These are phyloP conservation scores for Cataglyphis rosenhaueri DNA, from an alignment of 2,888 invertebrate species.

Conservation along the genomic window DNA sequence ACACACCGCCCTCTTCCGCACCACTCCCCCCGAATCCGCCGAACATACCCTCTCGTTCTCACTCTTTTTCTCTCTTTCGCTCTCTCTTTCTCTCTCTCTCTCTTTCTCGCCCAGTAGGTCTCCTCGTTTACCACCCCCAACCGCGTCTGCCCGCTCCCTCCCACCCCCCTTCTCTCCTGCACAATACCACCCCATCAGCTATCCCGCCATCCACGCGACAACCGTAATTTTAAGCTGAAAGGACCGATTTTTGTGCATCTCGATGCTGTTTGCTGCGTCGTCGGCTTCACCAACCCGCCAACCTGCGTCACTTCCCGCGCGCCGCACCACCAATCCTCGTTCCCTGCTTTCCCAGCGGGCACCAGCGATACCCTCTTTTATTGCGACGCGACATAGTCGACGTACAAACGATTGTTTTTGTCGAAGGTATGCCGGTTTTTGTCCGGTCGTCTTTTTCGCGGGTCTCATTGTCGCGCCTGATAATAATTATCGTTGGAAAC, in stretches of 20 bases:
- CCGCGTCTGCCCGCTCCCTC: constrained; percentile 56
- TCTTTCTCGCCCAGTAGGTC: constrained; percentile 55
- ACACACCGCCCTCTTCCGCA: constrained; percentile 74
- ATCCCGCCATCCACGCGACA: constrained; percentile 76
- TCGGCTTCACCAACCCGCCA: constrained; percentile 69
- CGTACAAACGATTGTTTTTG: constrained; percentile 72
- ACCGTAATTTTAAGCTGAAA: constrained; percentile 83
- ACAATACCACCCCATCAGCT: constrained; percentile 76
- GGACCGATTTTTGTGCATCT: constrained; percentile 81
- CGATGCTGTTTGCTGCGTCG: constrained; percentile 78
- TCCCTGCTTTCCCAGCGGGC: constrained; percentile 48
- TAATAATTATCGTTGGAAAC: constrained; percentile 64
- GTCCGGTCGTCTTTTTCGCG: constrained; percentile 57
- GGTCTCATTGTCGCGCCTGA: constrained; percentile 50
- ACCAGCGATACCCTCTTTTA: constrained; percentile 59
- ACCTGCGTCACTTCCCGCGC: constrained; percentile 56
- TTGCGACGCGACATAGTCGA: constrained; percentile 67
- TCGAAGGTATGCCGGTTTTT: constrained; percentile 64
- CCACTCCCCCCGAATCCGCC: constrained; percentile 55
- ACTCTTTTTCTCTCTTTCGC: constrained; percentile 22
- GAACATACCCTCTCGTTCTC: constrained; percentile 57
- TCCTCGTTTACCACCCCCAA: constrained; percentile 55
- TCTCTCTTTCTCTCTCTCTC: constrained; percentile 43
- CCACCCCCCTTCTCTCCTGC: constrained; percentile 59
- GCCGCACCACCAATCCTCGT: constrained; percentile 35